These are phyloP conservation scores for Radopholus similis DNA, from an alignment of 1,140 invertebrate species.

Conservation along the genomic window DNA sequence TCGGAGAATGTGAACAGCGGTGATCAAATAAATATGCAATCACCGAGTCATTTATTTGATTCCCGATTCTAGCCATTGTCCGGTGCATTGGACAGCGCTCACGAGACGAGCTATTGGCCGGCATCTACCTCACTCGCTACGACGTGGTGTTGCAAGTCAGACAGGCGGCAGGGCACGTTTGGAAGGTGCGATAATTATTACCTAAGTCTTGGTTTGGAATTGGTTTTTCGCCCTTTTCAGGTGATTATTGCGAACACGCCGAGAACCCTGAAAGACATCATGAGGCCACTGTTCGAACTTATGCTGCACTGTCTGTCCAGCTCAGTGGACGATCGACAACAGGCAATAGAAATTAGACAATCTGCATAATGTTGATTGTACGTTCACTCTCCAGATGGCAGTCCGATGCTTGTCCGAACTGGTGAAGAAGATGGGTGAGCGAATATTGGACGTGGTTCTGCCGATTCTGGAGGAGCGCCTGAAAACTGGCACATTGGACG, in stretches of 20 bases:
- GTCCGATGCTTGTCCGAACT: conserved; percentile 92
- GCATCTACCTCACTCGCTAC: conserved; percentile 92
- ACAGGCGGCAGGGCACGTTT: conserved; percentile 71
- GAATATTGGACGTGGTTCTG: conserved; percentile 94
- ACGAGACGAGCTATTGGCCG: conserved; percentile 85
- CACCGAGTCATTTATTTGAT: background rate
- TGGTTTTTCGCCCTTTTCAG: background rate
- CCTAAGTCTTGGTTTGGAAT: background rate
- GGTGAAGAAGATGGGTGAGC: conserved; percentile 91
- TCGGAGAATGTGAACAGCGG: conserved; percentile 84
- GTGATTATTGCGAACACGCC: conserved; percentile 66
- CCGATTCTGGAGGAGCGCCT: conserved; percentile 90
- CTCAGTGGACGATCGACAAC: conserved; percentile 71
- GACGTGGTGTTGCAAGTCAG: conserved; percentile 93
- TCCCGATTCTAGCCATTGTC: background rate
- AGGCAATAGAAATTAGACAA: conserved; percentile 14
- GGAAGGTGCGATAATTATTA: conserved; percentile 42
- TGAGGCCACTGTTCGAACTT: conserved; percentile 86
- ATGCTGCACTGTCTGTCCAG: conserved; percentile 45
- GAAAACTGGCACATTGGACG: conserved; percentile 75
- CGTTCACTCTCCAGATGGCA: conserved; percentile 69
- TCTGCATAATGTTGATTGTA: conserved; percentile 24
- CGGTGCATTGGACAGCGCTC: conserved; percentile 69
- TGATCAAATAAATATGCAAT: conserved; percentile 2
- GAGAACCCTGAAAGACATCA: conserved; percentile 87